phyloP scores from a whole-genome alignment of 2,797 vertebrate species.

The Pachyuromys duprasi region DNA sequence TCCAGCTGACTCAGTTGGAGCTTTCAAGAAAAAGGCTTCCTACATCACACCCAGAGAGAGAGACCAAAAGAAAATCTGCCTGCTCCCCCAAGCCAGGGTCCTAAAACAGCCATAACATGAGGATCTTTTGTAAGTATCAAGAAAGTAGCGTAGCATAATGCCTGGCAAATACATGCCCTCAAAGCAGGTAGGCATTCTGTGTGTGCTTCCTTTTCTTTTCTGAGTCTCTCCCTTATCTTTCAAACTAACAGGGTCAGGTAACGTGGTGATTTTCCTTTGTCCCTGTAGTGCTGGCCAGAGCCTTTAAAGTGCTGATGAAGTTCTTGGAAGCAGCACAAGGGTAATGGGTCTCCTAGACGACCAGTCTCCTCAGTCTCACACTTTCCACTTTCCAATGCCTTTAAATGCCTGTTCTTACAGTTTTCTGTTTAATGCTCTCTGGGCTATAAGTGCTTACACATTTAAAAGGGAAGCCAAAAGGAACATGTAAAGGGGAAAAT shows the following conservation, averaged over 20 bases:
- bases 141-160: neutral
- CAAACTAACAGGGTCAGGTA: neutral
- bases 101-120: neutral
- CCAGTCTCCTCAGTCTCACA: neutral
- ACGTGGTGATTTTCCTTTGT: neutral
- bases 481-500: neutral
- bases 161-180: neutral
- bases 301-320: neutral
- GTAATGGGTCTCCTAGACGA: neutral
- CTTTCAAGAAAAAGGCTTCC: neutral
- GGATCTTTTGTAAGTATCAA: neutral
- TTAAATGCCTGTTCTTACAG: neutral
- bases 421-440: neutral
- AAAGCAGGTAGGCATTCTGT: neutral
- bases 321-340: too few relatives aligned
- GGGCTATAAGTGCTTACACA: neutral
- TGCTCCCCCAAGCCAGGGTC: neutral
- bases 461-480: neutral
- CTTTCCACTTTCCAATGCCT: neutral
- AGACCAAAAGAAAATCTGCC: neutral
- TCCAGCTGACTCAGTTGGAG: neutral
- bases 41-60: too few relatives aligned
- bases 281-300: neutral
- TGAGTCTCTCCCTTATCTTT: neutral
- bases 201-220: neutral